phyloP scores from a whole-genome alignment of 2,888 invertebrate genomes.

The Phyllotreta cruciferae region DNA sequence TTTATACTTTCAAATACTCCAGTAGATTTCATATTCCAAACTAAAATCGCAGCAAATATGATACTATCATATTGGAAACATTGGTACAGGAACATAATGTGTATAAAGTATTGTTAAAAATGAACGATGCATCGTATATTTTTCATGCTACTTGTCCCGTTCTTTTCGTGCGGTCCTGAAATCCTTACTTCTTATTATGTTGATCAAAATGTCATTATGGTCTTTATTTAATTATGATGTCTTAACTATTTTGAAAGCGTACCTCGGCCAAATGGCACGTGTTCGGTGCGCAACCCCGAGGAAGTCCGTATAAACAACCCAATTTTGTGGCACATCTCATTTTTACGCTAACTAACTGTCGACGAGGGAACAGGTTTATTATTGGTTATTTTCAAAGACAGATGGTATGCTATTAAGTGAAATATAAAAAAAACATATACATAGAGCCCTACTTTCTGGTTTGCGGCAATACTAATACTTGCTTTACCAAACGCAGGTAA shows the following conservation, averaged over 20 bases:
- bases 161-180: neutral
- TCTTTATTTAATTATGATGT: conserved; percentile 22
- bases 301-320: conserved; percentile 20
- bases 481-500: neutral
- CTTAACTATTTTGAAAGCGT: conserved; percentile 24
- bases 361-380: conserved; percentile 30
- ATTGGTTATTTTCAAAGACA: conserved; percentile 29
- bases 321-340: conserved; percentile 29
- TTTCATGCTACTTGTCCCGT: no score
- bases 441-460: conserved; percentile 2
- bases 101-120: no score
- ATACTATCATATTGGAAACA: no score
- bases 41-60: no score
- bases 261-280: conserved; percentile 29
- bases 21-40: no score
- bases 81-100: no score
- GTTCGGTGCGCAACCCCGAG: conserved; percentile 26
- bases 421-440: conserved; percentile 24
- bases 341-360: conserved; percentile 30
- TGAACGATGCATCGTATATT: no score
- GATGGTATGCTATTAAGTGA: conserved; percentile 28
- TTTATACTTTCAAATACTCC: no score
- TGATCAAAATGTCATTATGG: conserved; percentile 28
- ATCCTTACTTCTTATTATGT: conserved; percentile 4
- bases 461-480: neutral